These are phyloP conservation scores for Isotomurus palustris DNA, from an alignment of 2,888 invertebrate genomes.

Conservation along the genomic window DNA sequence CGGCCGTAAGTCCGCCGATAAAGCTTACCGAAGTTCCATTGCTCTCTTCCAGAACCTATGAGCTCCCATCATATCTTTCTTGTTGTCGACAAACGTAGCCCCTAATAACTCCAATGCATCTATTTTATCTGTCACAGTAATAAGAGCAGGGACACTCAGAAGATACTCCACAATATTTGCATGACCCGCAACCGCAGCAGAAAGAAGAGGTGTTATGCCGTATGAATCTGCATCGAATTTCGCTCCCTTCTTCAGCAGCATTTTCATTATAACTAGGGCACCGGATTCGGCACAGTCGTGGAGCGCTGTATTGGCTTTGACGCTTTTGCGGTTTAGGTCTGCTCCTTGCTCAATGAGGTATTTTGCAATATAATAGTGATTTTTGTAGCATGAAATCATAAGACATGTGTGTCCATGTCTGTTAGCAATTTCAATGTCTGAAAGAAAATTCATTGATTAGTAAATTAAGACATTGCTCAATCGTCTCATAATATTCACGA, in stretches of 20 bases:
- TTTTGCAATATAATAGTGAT: conserved; percentile 83
- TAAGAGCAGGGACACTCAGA: conserved; percentile 66
- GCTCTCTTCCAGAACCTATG: conserved; percentile 84
- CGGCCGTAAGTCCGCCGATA: no score
- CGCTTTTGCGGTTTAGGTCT: conserved; percentile 86
- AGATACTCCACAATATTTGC: conserved; percentile 89
- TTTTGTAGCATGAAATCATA: conserved; percentile 97
- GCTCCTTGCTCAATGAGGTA: conserved; percentile 81
- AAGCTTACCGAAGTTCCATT: conserved; percentile 71
- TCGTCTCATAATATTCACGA: background rate
- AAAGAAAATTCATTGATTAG: conserved; percentile 7
- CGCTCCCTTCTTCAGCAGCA: conserved; percentile 81
- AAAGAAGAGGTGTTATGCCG: conserved; percentile 91
- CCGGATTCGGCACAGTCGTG: conserved; percentile 84
- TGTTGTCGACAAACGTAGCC: conserved; percentile 94
- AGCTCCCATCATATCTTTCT: conserved; percentile 87
- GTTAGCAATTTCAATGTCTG: conserved; percentile 92
- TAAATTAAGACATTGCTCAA: background rate
- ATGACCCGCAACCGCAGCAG: conserved; percentile 60
- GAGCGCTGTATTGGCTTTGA: conserved; percentile 91
- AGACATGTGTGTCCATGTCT: conserved; percentile 93
- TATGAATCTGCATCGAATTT: conserved; percentile 91
- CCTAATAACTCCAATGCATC: conserved; percentile 88
- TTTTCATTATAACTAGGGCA: conserved; percentile 82
- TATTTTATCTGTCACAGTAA: conserved; percentile 72